These are phyloP conservation scores for Leptatherina wallacei DNA, from an alignment of 2,797 vertebrate genomes.

Conservation along the genomic window DNA sequence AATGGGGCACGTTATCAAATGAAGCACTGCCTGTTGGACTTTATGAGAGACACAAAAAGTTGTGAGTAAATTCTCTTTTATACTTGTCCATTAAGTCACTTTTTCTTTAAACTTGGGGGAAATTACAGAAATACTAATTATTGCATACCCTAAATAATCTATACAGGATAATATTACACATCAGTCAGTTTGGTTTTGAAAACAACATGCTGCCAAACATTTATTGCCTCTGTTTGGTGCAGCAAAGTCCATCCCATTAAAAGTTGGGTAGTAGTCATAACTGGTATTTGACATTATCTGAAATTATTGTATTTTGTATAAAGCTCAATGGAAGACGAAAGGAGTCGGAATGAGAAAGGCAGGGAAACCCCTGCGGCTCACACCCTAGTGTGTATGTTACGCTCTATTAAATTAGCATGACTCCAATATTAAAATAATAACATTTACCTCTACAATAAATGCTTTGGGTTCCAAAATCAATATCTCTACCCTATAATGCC, in stretches of 20 bases:
- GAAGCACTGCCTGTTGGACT: too few species aligned
- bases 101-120: too few species aligned
- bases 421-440: conserved; percentile 87
- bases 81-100: too few species aligned
- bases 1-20: conserved; percentile 1
- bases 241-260: conserved; percentile 23
- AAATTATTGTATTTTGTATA: conserved; percentile 55
- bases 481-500: conserved; percentile 82
- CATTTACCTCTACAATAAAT: conserved; percentile 85
- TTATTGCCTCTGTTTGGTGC: conserved; percentile 6
- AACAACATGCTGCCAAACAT: conserved; percentile 14
- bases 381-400: conserved; percentile 75
- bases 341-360: conserved; percentile 27
- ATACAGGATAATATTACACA: too few species aligned
- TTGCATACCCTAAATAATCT: neutral
- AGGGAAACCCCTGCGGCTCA: conserved; percentile 73
- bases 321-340: conserved; percentile 40
- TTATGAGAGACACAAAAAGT: too few species aligned
- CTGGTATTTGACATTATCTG: conserved; percentile 55
- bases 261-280: conserved; percentile 28
- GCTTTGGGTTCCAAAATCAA: conserved; percentile 84
- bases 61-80: too few species aligned
- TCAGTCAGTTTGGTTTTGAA: neutral
- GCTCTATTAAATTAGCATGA: conserved; percentile 83
- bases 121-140: conserved; percentile 1